Conservation (phyloP, 1,140 invertebrate genomes). For the Bombyx mandarina region DNA sequence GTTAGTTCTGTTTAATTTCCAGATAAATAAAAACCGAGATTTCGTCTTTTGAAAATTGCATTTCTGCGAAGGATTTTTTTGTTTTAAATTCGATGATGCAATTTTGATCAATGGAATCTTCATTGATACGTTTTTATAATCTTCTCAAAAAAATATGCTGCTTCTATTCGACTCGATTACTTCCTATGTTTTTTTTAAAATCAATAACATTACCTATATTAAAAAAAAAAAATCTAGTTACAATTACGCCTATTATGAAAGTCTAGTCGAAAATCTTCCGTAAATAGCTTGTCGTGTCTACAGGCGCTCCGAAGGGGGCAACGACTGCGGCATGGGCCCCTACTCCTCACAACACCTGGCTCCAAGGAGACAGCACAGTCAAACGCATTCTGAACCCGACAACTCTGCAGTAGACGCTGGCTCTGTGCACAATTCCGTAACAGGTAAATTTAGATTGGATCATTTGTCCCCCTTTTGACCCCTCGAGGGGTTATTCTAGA, state of each 20-base stretch:
- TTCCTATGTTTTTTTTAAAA: no score
- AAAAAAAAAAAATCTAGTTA: background rate
- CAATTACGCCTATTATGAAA: background rate
- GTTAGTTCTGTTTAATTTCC: no score
- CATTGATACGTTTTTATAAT: no score
- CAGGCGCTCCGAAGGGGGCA: conserved; percentile 73
- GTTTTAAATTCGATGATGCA: no score
- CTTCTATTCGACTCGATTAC: background rate
- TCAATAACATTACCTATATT: background rate
- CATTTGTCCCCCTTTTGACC: no score
- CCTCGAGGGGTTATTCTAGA: no score
- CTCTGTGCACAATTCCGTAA: conserved; percentile 48
- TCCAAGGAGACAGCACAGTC: conserved; percentile 73
- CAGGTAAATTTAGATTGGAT: conserved; percentile 15
- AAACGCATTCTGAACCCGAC: conserved; percentile 76
- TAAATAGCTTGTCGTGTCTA: background rate
- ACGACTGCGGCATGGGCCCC: conserved; percentile 58
- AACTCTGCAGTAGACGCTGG: conserved; percentile 64
- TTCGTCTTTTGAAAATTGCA: no score
- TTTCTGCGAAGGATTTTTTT: no score
- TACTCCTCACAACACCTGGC: conserved; percentile 65
- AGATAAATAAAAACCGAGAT: no score
- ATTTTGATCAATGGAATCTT: no score
- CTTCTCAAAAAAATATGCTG: no score
- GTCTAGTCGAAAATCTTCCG: background rate